A percentile compares a stretch with the other conserved stretches of the same genome.
phyloP scores from a whole-genome alignment of 2,888 invertebrate genomes.

The Aporophyla nigra region DNA sequence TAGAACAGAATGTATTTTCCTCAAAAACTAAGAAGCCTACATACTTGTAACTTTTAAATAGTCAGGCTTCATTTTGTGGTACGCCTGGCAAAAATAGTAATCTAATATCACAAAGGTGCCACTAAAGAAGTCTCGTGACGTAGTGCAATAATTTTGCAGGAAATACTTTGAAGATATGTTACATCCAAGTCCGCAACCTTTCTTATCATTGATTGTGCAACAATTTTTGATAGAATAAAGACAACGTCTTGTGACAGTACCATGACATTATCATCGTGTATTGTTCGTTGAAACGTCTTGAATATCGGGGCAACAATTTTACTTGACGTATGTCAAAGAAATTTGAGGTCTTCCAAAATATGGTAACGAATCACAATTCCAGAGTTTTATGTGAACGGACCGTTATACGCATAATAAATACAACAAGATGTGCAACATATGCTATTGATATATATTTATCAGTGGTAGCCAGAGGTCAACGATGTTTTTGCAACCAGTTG shows the following conservation, averaged over 20 bases:
- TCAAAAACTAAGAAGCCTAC: not conserved
- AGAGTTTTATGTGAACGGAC: not conserved
- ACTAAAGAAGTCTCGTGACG: not conserved
- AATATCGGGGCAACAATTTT: not conserved
- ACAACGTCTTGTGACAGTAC: too few species aligned
- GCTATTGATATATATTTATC: constrained; percentile 11
- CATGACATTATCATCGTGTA: not conserved
- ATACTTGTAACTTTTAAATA: not conserved
- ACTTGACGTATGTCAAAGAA: not conserved
- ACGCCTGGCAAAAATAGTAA: not conserved
- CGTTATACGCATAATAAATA: not conserved
- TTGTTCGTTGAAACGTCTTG: not conserved
- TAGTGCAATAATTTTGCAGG: not conserved
- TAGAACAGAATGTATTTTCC: not conserved
- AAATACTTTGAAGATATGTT: not conserved
- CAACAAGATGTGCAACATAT: not conserved
- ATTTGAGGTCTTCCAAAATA: not conserved
- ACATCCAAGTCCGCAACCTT: not conserved
- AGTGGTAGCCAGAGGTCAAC: constrained; percentile 23
- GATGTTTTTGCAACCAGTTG: constrained; percentile 21
- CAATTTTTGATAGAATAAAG: not conserved
- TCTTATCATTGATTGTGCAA: not conserved
- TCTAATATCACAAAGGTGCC: not conserved
- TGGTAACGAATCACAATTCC: not conserved
- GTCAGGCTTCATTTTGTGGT: too few species aligned